Percentiles rank a stretch among this genome's conserved stretches.
Conservation (phyloP, 2,888 invertebrate species). For the Synergus itoensis region DNA sequence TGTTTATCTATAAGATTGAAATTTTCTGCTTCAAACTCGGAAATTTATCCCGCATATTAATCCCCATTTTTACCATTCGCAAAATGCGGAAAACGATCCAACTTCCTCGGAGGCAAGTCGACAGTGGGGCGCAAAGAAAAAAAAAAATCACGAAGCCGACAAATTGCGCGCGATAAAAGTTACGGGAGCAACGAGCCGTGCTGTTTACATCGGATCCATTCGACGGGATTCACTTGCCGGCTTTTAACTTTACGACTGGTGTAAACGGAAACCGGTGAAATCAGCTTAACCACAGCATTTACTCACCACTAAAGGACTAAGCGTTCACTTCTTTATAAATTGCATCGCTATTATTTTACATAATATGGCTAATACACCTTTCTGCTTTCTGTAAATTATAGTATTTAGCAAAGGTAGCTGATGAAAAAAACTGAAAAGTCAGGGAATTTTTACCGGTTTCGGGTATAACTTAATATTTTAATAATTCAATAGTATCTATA, state of each 20-base stretch:
- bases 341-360: slow-evolving; percentile 37
- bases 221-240: slow-evolving; percentile 35
- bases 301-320: slow-evolving; percentile 38
- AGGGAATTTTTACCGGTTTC: background rate
- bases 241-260: slow-evolving; percentile 37
- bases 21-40: too few relatives aligned
- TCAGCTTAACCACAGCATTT: slow-evolving; percentile 41
- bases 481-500: too few relatives aligned
- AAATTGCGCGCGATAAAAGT: slow-evolving; percentile 37
- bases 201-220: slow-evolving; percentile 30
- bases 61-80: background rate
- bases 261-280: slow-evolving; percentile 41
- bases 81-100: slow-evolving; percentile 15
- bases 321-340: slow-evolving; percentile 40
- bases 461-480: too few relatives aligned
- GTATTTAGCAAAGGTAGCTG: background rate
- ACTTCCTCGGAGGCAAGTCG: slow-evolving; percentile 6
- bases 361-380: slow-evolving; percentile 19
- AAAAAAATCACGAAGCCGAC: background rate
- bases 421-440: background rate
- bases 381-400: slow-evolving; percentile 2
- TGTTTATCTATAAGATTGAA: too few relatives aligned
- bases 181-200: slow-evolving; percentile 33
- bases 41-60: background rate
- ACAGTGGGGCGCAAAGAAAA: background rate